Evolutionary conservation across 2,113 vertebrate species (phyloP).

Genomic region (Acanthochromis polyacanthus): DNA sequence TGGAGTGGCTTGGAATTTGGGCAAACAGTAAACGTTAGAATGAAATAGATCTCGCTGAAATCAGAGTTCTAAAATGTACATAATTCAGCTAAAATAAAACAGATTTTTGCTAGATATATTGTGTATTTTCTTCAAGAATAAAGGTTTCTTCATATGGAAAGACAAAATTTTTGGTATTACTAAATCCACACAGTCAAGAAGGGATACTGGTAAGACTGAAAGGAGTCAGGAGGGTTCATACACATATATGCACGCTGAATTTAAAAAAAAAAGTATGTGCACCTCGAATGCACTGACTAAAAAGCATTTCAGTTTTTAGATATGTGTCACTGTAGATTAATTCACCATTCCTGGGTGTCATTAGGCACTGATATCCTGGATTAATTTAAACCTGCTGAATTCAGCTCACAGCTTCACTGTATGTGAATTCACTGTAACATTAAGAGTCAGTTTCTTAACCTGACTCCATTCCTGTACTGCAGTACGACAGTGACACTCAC

Average conservation of each 20-base stretch:
- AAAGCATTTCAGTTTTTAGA: not conserved
- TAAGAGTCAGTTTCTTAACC: not conserved
- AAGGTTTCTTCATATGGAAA: constrained; percentile 30
- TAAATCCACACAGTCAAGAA: constrained; percentile 11
- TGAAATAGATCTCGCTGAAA: constrained; percentile 13
- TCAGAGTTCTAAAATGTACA: constrained; percentile 1
- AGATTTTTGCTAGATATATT: constrained; percentile 8
- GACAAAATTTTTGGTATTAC: not conserved
- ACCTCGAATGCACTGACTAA: not conserved
- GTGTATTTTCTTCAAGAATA: constrained; percentile 27
- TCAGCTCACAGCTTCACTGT: constrained; percentile 1
- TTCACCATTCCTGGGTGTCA: not conserved
- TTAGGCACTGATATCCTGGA: not conserved
- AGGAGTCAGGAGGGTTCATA: not conserved
- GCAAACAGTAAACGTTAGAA: constrained; percentile 3
- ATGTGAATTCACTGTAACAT: not conserved
- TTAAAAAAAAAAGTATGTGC: not conserved
- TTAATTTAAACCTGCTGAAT: not conserved
- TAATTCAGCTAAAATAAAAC: constrained; percentile 14
- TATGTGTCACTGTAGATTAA: constrained; percentile 3
- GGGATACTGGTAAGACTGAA: not conserved
- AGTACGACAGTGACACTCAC: constrained; percentile 25
- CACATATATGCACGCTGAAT: not conserved
- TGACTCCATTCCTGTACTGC: not conserved
- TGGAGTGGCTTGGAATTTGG: constrained; percentile 9